phyloP scores from a whole-genome alignment of 1,140 invertebrate species.

The Lutraria rhynchaena region DNA sequence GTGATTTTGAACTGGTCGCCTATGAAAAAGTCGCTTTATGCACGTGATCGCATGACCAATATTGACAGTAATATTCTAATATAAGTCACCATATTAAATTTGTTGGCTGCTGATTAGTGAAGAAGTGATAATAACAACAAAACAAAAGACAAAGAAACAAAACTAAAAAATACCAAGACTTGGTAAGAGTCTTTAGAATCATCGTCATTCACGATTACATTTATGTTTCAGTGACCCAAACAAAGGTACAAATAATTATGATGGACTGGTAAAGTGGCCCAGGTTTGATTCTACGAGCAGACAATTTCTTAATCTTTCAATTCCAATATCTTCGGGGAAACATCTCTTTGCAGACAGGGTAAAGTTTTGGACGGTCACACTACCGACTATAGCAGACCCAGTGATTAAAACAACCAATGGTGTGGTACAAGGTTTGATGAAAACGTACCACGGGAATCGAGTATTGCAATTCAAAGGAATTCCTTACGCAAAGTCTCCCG shows the following conservation, averaged over 20 bases:
- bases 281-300: background rate
- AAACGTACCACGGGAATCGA: too few relatives aligned
- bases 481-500: slow-evolving; percentile 20
- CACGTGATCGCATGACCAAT: too few relatives aligned
- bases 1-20: too few relatives aligned
- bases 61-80: too few relatives aligned
- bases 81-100: too few relatives aligned
- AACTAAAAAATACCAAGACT: background rate
- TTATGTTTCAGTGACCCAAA: slow-evolving; percentile 2
- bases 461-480: too few relatives aligned
- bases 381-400: background rate
- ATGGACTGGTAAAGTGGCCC: background rate
- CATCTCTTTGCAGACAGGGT: slow-evolving; percentile 30
- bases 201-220: too few relatives aligned
- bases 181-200: too few relatives aligned
- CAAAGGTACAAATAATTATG: background rate
- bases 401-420: too few relatives aligned
- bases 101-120: background rate
- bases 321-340: background rate
- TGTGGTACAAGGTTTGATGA: too few relatives aligned
- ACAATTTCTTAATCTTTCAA: slow-evolving; percentile 21
- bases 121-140: background rate
- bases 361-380: slow-evolving; percentile 20
- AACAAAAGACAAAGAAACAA: background rate
- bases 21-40: too few relatives aligned